Evolutionary conservation across 2,797 vertebrate genomes (phyloP), one percentile per base, ranked within the genome.

Genomic region (Schizopygopsis malacanthus): DNA sequence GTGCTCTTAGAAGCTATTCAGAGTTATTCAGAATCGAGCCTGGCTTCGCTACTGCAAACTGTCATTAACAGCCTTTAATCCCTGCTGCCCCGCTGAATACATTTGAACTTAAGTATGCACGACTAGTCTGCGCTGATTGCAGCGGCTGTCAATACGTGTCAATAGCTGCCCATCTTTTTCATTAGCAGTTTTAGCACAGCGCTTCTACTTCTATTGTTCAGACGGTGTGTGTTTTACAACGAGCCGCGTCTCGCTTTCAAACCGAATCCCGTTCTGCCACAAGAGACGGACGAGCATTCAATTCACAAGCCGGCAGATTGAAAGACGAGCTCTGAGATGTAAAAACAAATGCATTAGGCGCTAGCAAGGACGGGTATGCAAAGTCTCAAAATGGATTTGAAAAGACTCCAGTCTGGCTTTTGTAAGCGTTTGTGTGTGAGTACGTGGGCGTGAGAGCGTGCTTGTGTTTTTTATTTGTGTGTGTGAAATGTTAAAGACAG

Each of bases 401-500:
- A 84, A 84, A 50, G 56, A 72, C 33, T 80, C 52, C 10, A 71
- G 69, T 33, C 33, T 69, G 79, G 54, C 80, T 85, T 72, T 56
- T 85, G 47, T 81, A 20, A 59, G 79, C 10, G 33, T 39, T 72
- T 20, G 67, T 37, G 76, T 41, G 65, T 22, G 12, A 50, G 43
- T 84, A 72, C 20, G 45, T 72, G 25, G 52, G 37, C 79, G 67
- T 85, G 72, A 89, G 65, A 83, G 59, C 81, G 81, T 65, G 2
- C 63, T 39, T 83, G 61, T 81, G 81, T 78, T 87, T 80, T 88
- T 84, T 86, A 69, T 89, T 81, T 87, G 89, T 89, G 87, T 86
- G 88, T 88, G 88, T 85, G 88, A 90, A 88, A 91, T 91, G 90
- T 90, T 91, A 90, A 91, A 90, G 89, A 91, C 88, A 89, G 85